Base-by-base conservation (phyloP, 2,888 invertebrate species). In the Morpho helenor region DNA sequence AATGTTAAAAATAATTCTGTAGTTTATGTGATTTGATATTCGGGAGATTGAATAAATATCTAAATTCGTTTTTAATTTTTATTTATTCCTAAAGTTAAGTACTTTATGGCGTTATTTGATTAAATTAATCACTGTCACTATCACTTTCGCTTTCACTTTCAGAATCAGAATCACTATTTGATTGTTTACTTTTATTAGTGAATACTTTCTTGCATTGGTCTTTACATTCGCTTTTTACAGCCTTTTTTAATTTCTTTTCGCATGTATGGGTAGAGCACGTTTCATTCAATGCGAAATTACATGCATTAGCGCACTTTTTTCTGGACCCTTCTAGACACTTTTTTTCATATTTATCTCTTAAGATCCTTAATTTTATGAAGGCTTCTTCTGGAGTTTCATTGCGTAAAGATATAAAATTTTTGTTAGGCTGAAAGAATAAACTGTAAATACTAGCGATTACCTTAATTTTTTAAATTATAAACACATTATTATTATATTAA, bases 311-410 rank as follows among this genome's bases (percentile, higher is more conserved):
- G 55, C 84, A 85, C 68, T 75, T 80, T 0, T 61, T 40, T 6
- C 44, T 62, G 0, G 80, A 80, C 3, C 67, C 55, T 7, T 67
- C 68, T n/a, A 71, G 61, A 57, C 85, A 86, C 0, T 70, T 78
- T 4, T 57, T 66, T 49, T 85, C 84, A 52, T 75, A 84, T 49
- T 68, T 67, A 41, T 77, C 75, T 8, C 84, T 66, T 0, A 84
- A 68, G 0, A 76, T 41, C 31, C 0, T 55, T 31, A 8, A 6
- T 44, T 44, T 49, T 43, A 49, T 44, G 31, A 49, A 9, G 3
- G 39, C 8, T 22, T 16, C 9, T 39, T 43, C 9, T 16, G 5
- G 10, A 31, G 56, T 60, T 5, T 62, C 56, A 52, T 56, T 62
- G 46, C n/a, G 46, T 42, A 43, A 10, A 23, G 23, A 45, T 60